Base-by-base conservation (phyloP, 2,113 vertebrate genomes). In the Tympanuchus pallidicinctus region DNA sequence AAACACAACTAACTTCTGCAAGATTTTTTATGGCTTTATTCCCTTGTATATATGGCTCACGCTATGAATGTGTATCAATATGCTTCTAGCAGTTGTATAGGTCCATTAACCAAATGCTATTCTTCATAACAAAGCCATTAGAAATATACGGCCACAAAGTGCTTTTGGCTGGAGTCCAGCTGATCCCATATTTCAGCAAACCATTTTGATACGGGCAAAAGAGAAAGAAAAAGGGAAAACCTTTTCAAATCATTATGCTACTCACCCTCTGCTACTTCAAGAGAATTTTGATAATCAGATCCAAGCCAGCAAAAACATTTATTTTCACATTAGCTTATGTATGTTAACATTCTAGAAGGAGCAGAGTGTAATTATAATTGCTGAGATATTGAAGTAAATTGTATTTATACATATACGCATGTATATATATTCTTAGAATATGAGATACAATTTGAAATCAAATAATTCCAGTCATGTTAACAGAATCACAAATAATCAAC, bases 71-170 rank as follows among this genome's bases (percentile, higher is more conserved):
- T 20, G 40, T 77, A 79, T 90, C 97, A 91, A 86, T 96, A 95
- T 93, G 96, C 93, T 93, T 69, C 78, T 64, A 92, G 75, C 90
- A 92, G 90, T 95, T 95, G 94, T 12, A 59, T 43, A 1, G 91
- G 52, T 82, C 92, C 90, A 96, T 96, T 97, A 97, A 95, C 94
- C 96, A 78, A 97, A 97, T 88, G 92, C 52, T 91, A 80, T 88
- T 91, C 90, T 85, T 94, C 76, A 67, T 93, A 95, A 95, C 69
- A 91, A 96, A 96, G 28, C 82, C 61, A 86, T 95, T 89, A 91
- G 76, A 94, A 93, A 96, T 95, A 88, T 90, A 88, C 71, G 89
- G 79, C 64, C 79, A 76, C 82, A 92, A 88, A 96, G 92, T 95
- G 93, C 91, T 93, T 91, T 78, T 97, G 96, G 94, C 85, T 57